Percentiles rank a stretch among this genome's conserved stretches.
Conservation (phyloP, 1,140 invertebrate genomes). For the Zaprionus tsacasi region DNA sequence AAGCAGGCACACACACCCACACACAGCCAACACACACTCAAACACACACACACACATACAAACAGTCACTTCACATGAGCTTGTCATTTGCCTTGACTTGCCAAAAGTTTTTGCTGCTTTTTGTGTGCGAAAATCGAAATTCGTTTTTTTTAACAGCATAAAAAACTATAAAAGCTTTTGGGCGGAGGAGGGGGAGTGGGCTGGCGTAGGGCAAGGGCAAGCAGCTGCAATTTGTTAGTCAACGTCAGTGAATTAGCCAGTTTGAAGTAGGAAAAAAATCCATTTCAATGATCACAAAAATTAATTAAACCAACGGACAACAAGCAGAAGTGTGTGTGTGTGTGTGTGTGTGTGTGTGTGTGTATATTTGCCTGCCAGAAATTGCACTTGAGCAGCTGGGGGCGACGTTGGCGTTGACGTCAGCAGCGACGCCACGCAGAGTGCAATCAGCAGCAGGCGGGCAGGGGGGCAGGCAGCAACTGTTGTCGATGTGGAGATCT, state of each 20-base stretch:
- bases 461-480: conserved; percentile 14
- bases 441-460: conserved; percentile 25
- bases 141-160: conserved; percentile 46
- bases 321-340: conserved; percentile 16
- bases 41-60: conserved; percentile 41
- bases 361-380: conserved; percentile 54
- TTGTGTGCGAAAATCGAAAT: conserved; percentile 65
- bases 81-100: conserved; percentile 49
- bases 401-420: conserved; percentile 20
- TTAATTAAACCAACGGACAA: conserved; percentile 67
- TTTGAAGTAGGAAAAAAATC: conserved; percentile 49
- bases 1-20: conserved; percentile 43
- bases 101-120: conserved; percentile 57
- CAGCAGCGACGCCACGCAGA: conserved; percentile 26
- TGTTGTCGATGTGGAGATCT: conserved; percentile 39
- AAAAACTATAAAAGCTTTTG: conserved; percentile 14
- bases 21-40: conserved; percentile 30
- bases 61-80: conserved; percentile 7
- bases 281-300: conserved; percentile 78
- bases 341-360: conserved; percentile 21
- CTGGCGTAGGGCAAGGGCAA: conserved; percentile 32
- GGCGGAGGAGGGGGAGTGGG: not conserved
- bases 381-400: conserved; percentile 73
- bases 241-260: conserved; percentile 73
- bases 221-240: conserved; percentile 73